A percentile compares a stretch with the other conserved stretches of the same genome.
Evolutionary conservation across 2,797 vertebrate species (phyloP).

Genomic region (Dipus sagitta): DNA sequence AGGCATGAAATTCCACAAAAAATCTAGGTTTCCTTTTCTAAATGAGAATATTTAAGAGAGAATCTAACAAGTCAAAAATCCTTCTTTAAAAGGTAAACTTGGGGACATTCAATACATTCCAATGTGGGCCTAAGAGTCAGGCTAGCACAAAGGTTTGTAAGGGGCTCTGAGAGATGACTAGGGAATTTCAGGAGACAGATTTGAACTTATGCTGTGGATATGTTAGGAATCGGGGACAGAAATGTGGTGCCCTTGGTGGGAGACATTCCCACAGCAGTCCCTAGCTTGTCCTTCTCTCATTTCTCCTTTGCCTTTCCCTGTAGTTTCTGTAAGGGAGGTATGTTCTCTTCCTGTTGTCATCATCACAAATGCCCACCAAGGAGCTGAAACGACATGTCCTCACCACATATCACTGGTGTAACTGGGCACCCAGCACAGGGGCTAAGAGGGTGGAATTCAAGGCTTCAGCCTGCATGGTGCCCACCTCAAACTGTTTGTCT

Average conservation of each 20-base stretch:
- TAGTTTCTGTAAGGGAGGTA: neutral
- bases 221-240: neutral
- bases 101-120: too few species aligned
- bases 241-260: accelerated
- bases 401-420: accelerated
- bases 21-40: neutral
- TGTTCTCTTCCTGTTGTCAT: too few species aligned
- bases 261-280: neutral
- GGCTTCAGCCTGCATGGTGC: accelerated
- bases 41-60: neutral
- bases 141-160: neutral
- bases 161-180: accelerated
- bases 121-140: accelerated
- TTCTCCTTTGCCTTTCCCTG: neutral
- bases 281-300: neutral
- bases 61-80: neutral
- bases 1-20: neutral
- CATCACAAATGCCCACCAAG: neutral
- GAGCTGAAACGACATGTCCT: too few species aligned
- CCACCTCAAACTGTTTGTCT: accelerated
- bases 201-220: accelerated
- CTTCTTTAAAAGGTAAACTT: neutral
- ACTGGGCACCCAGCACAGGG: accelerated
- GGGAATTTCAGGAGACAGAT: too few species aligned
- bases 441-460: neutral